These are phyloP conservation scores for Netelia virgata DNA, from an alignment of 2,888 invertebrate species.

Conservation along the genomic window DNA sequence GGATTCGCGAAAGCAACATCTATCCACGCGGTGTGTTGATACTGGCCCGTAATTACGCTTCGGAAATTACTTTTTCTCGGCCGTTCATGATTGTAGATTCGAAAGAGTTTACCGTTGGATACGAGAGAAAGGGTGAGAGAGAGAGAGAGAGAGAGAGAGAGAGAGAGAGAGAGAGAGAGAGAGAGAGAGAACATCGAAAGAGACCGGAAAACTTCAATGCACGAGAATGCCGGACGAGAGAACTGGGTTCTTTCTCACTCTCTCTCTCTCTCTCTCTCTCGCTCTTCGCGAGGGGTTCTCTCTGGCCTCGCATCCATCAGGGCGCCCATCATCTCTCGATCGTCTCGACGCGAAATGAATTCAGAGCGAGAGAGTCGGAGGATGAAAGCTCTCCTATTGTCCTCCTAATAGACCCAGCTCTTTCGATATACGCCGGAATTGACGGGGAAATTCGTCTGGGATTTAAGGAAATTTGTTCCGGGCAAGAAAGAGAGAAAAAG, in stretches of 20 bases:
- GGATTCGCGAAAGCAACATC: slow-evolving; percentile 49
- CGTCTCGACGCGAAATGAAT: slow-evolving; percentile 63
- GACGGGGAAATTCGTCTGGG: slow-evolving; percentile 68
- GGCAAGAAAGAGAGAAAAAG: slow-evolving; percentile 42
- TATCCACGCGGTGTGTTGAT: slow-evolving; percentile 67
- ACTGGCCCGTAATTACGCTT: slow-evolving; percentile 71
- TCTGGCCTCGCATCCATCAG: slow-evolving; percentile 31
- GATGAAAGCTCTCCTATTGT: slow-evolving; percentile 57
- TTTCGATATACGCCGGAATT: slow-evolving; percentile 60
- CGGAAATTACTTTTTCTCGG: slow-evolving; percentile 73
- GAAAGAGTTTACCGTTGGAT: slow-evolving; percentile 67
- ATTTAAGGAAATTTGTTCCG: slow-evolving; percentile 67
- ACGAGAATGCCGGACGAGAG: slow-evolving; percentile 59
- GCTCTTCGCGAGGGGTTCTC: slow-evolving; percentile 10
- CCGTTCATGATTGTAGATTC: slow-evolving; percentile 71
- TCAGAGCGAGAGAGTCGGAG: slow-evolving; percentile 52
- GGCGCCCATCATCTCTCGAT: slow-evolving; percentile 65
- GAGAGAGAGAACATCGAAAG: slow-evolving; percentile 59
- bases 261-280: not conserved
- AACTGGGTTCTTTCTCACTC: slow-evolving; percentile 32
- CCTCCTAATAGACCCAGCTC: slow-evolving; percentile 64
- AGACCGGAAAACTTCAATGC: slow-evolving; percentile 66
- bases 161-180: no score
- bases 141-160: slow-evolving; percentile 13
- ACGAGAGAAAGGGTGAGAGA: slow-evolving; percentile 28